phyloP scores from a whole-genome alignment of 2,797 vertebrate species.

The Pogoniulus pusillus region DNA sequence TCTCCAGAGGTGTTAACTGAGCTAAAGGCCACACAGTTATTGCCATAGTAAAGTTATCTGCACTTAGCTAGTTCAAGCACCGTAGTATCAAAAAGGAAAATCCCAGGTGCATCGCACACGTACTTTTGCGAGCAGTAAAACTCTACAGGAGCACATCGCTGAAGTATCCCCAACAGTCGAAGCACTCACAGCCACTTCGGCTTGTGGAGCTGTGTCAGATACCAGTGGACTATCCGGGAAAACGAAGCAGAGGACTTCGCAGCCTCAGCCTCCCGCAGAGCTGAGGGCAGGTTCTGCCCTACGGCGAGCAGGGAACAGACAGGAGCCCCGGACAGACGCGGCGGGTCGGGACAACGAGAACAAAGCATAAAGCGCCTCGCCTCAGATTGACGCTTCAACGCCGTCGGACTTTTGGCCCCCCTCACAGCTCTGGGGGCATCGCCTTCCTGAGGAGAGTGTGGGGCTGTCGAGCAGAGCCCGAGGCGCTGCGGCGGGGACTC shows the following conservation, averaged over 20 bases:
- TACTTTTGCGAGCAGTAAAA: rapidly evolving
- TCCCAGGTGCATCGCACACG: rapidly evolving
- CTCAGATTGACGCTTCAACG: background rate
- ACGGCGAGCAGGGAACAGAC: rapidly evolving
- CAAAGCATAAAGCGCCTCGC: background rate
- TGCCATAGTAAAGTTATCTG: background rate
- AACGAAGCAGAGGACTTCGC: rapidly evolving
- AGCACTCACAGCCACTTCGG: background rate
- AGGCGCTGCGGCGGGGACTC: background rate
- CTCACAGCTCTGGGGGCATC: background rate
- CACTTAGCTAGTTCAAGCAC: background rate
- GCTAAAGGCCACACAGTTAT: background rate
- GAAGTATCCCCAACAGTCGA: background rate
- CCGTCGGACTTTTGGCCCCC: background rate
- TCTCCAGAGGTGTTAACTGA: background rate
- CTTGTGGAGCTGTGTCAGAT: background rate
- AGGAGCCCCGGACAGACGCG: background rate
- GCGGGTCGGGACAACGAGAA: too few relatives aligned
- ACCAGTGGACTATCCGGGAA: rapidly evolving
- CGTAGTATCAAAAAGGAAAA: rapidly evolving
- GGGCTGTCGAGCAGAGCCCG: background rate
- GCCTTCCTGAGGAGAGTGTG: background rate
- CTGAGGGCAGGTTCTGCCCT: background rate
- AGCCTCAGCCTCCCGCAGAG: background rate
- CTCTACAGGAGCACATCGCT: background rate